A percentile compares a stretch with the other conserved stretches of the same genome.
Conservation (phyloP, 2,888 invertebrate species). For the Volucella bombylans region DNA sequence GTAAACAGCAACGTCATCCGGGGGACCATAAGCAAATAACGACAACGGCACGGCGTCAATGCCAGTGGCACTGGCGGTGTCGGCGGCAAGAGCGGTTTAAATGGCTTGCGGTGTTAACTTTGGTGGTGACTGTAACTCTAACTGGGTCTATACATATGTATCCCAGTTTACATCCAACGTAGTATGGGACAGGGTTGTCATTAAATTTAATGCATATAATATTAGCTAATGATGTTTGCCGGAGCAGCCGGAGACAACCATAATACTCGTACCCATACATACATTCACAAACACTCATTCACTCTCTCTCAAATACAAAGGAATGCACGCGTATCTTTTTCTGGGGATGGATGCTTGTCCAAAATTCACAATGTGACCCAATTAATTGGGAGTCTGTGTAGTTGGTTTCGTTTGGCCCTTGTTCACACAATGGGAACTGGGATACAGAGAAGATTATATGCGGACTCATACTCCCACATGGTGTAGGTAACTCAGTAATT, state of each 20-base stretch:
- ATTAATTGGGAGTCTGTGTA: conserved; percentile 66
- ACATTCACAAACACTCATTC: too few relatives aligned
- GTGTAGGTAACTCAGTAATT: conserved; percentile 38
- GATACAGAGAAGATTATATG: too few relatives aligned
- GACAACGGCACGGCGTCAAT: conserved; percentile 17
- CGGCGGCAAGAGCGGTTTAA: conserved; percentile 41
- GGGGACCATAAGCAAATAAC: conserved; percentile 61
- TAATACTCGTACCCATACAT: neutral
- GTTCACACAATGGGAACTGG: conserved; percentile 12
- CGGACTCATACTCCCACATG: neutral
- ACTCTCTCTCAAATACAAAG: neutral
- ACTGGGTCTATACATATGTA: conserved; percentile 3
- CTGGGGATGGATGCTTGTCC: neutral
- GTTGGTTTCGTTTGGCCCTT: conserved; percentile 4
- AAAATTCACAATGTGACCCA: conserved; percentile 67
- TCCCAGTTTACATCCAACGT: neutral
- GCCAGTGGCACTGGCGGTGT: neutral
- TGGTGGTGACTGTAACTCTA: neutral
- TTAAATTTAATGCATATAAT: conserved; percentile 83
- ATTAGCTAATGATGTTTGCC: conserved; percentile 82
- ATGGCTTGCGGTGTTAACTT: conserved; percentile 62
- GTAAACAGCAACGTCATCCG: conserved; percentile 65
- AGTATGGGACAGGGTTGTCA: conserved; percentile 75
- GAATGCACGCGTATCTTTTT: conserved; percentile 13
- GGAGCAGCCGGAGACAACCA: conserved; percentile 33